A percentile compares a stretch with the other conserved stretches of the same genome.
Conservation (phyloP, 2,888 invertebrate species). For the Diplazon laetatorius region DNA sequence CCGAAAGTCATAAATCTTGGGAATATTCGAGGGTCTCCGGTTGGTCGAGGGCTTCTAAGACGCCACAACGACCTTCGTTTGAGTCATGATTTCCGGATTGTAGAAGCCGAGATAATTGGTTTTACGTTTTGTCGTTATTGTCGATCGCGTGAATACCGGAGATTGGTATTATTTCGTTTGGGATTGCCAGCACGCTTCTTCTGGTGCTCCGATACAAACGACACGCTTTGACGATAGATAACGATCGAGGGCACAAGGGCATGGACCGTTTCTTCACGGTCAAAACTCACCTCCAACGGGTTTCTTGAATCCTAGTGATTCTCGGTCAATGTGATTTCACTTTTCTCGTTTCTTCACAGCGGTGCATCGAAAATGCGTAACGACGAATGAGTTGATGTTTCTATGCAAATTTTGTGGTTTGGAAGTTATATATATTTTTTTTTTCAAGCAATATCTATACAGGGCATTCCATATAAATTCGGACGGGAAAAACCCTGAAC, state of each 20-base stretch:
- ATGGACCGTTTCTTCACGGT: not conserved
- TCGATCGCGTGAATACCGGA: not conserved
- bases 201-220: conserved; percentile 48
- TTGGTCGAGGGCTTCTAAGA: conserved; percentile 26
- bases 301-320: too few species aligned
- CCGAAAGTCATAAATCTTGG: conserved; percentile 19
- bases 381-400: too few species aligned
- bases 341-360: too few species aligned
- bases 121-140: conserved; percentile 27
- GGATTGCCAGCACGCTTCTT: conserved; percentile 3
- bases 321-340: too few species aligned
- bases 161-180: not conserved
- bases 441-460: too few species aligned
- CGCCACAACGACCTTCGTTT: conserved; percentile 62
- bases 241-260: conserved; percentile 19
- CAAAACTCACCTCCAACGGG: not conserved
- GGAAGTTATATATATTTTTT: too few species aligned
- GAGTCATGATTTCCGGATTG: conserved; percentile 63
- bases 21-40: conserved; percentile 22
- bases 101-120: conserved; percentile 68
- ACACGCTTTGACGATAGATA: conserved; percentile 36
- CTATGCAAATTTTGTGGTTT: too few species aligned
- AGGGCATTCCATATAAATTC: too few species aligned
- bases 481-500: too few species aligned
- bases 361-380: too few species aligned